A percentile compares a stretch with the other conserved stretches of the same genome.
Conservation (phyloP, 2,888 invertebrate genomes). For the Pandemis cinnamomeana region DNA sequence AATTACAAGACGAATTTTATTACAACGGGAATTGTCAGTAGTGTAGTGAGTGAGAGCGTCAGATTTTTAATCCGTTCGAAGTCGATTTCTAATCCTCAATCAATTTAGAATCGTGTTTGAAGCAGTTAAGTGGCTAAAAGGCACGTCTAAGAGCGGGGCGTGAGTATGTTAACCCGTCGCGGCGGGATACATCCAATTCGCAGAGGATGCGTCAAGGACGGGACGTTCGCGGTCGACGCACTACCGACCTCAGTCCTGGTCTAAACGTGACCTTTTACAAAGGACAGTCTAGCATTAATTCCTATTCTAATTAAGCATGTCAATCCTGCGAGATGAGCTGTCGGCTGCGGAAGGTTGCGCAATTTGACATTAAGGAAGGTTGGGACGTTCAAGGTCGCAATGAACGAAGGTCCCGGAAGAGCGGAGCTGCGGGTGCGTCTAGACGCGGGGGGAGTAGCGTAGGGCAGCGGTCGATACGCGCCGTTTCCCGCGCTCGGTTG, state of each 20-base stretch:
- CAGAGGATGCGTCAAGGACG: constrained; percentile 76
- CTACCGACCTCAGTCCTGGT: constrained; percentile 64
- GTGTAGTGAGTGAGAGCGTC: constrained; percentile 21
- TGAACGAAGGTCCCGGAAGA: constrained; percentile 82
- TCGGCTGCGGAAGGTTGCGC: constrained; percentile 64
- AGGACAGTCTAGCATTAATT: constrained; percentile 51
- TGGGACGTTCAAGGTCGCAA: constrained; percentile 82
- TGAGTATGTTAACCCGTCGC: constrained; percentile 68
- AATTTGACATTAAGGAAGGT: constrained; percentile 81
- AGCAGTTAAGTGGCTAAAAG: constrained; percentile 20
- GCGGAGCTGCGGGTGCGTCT: constrained; percentile 78
- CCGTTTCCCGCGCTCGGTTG: constrained; percentile 81
- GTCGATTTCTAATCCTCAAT: constrained; percentile 47
- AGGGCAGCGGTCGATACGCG: constrained; percentile 78
- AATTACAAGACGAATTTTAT: constrained; percentile 15
- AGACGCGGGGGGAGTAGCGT: constrained; percentile 73
- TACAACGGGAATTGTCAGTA: constrained; percentile 17
- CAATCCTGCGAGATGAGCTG: constrained; percentile 59
- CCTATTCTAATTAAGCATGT: constrained; percentile 61
- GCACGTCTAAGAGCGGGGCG: constrained; percentile 51
- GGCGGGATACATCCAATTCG: constrained; percentile 64
- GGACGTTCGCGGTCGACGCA: constrained; percentile 67
- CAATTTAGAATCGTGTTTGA: constrained; percentile 30
- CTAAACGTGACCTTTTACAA: constrained; percentile 51
- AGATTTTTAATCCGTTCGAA: constrained; percentile 30